A percentile compares a stretch with the other conserved stretches of the same genome.
These are phyloP conservation scores for Andrena haemorrhoa DNA, from an alignment of 2,888 invertebrate genomes.

Conservation along the genomic window DNA sequence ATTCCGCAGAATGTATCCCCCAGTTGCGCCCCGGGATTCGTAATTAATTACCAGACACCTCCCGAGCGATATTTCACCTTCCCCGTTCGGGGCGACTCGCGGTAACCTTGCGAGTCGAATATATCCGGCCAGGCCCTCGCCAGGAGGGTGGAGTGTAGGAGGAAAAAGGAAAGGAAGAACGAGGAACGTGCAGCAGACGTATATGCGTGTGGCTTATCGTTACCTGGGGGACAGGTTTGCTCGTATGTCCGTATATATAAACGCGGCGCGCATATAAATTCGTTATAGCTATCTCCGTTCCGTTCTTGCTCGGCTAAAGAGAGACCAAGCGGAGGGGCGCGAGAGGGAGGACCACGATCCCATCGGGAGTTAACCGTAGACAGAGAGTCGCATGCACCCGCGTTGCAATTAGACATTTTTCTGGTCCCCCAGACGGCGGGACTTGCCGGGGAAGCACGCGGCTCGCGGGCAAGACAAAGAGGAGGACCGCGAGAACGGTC, in stretches of 20 bases:
- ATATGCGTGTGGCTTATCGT: slow-evolving; percentile 65
- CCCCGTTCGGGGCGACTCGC: slow-evolving; percentile 25
- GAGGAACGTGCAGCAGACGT: background rate
- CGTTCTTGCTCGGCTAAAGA: background rate
- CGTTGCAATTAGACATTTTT: slow-evolving; percentile 75
- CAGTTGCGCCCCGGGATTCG: slow-evolving; percentile 8
- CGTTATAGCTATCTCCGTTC: slow-evolving; percentile 44
- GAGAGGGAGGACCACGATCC: slow-evolving; percentile 31
- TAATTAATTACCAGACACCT: slow-evolving; percentile 52
- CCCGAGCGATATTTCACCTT: slow-evolving; percentile 49
- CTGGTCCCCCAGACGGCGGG: slow-evolving; percentile 39
- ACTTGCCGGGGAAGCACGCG: slow-evolving; percentile 6
- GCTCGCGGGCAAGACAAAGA: slow-evolving; percentile 36
- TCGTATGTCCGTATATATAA: slow-evolving; percentile 56
- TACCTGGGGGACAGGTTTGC: slow-evolving; percentile 65
- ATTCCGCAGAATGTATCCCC: background rate
- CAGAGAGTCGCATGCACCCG: slow-evolving; percentile 50
- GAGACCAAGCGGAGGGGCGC: background rate
- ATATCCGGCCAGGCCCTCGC: slow-evolving; percentile 44
- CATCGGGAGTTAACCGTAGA: slow-evolving; percentile 33
- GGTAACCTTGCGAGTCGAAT: slow-evolving; percentile 55
- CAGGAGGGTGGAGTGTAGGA: slow-evolving; percentile 34
- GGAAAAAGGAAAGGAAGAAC: slow-evolving; percentile 20
- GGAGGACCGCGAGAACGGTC: slow-evolving; percentile 50
- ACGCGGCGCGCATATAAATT: slow-evolving; percentile 65